Percentiles rank a stretch among this genome's conserved stretches.
These are phyloP conservation scores for Ectemnius lituratus DNA, from an alignment of 2,888 invertebrate species.

Conservation along the genomic window DNA sequence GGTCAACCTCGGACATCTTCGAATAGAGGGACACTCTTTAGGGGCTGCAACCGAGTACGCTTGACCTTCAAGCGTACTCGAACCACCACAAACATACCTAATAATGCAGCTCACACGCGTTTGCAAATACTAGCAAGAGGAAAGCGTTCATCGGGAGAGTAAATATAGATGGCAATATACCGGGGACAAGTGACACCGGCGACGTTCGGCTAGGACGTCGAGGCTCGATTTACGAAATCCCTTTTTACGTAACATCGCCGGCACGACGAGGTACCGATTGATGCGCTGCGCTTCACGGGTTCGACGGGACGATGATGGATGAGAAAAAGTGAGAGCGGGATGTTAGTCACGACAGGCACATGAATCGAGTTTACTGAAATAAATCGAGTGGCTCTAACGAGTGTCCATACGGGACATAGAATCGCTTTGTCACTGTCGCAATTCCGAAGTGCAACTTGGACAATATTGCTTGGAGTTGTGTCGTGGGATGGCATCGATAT, in stretches of 20 bases:
- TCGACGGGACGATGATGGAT: slow-evolving; percentile 45
- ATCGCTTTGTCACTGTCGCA: too few relatives aligned
- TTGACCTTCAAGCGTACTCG: too few relatives aligned
- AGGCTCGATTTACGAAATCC: slow-evolving; percentile 55
- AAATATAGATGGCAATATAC: slow-evolving; percentile 38
- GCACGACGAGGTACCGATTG: not conserved
- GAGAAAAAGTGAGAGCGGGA: slow-evolving; percentile 45
- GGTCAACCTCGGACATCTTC: too few relatives aligned
- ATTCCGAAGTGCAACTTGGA: too few relatives aligned
- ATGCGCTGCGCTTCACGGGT: slow-evolving; percentile 4
- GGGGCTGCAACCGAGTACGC: not conserved
- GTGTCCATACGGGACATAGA: not conserved
- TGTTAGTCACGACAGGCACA: too few relatives aligned
- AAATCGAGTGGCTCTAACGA: too few relatives aligned
- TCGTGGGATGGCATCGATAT: too few relatives aligned
- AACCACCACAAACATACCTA: not conserved
- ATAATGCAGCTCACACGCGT: slow-evolving; percentile 32
- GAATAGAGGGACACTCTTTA: too few relatives aligned
- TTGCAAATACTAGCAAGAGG: slow-evolving; percentile 29
- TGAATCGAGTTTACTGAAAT: too few relatives aligned
- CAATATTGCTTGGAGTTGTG: too few relatives aligned
- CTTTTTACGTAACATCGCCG: slow-evolving; percentile 48
- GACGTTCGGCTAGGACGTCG: slow-evolving; percentile 41
- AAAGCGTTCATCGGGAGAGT: slow-evolving; percentile 24
- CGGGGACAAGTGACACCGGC: slow-evolving; percentile 13